Evolutionary conservation across 2,113 vertebrate species (phyloP).

Genomic region (Xiphias gladius): DNA sequence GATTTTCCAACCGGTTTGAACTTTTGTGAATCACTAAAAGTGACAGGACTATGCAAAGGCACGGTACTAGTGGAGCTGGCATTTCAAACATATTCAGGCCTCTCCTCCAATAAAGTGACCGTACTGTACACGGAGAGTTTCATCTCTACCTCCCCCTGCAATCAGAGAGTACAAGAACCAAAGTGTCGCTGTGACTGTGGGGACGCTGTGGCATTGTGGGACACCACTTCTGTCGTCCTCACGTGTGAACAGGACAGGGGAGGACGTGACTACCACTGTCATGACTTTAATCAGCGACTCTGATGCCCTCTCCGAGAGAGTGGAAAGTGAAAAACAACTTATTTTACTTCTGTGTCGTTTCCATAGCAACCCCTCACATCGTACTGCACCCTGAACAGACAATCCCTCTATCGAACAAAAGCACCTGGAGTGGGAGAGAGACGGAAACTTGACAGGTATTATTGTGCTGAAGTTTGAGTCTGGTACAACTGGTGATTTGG

Average conservation of each 20-base stretch:
- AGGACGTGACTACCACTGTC: constrained; percentile 49
- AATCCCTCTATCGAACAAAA: constrained; percentile 72
- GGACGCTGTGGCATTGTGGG: constrained; percentile 38
- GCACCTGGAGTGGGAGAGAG: constrained; percentile 64
- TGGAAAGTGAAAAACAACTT: constrained; percentile 55
- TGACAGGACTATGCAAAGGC: constrained; percentile 28
- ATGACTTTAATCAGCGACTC: constrained; percentile 70
- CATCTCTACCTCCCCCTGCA: constrained; percentile 3
- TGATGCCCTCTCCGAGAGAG: constrained; percentile 54
- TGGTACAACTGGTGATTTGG: constrained; percentile 57
- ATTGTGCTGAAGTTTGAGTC: constrained; percentile 59
- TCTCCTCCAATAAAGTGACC: constrained; percentile 5
- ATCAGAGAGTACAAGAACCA: neutral
- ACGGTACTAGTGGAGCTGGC: neutral
- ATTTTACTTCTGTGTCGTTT: constrained; percentile 86
- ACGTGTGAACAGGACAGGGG: constrained; percentile 29
- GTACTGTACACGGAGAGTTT: neutral
- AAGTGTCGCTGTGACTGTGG: constrained; percentile 15
- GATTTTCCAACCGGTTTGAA: constrained; percentile 8
- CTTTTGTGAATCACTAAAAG: constrained; percentile 26
- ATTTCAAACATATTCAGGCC: constrained; percentile 13
- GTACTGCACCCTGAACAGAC: constrained; percentile 61
- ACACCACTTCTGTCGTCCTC: constrained; percentile 10
- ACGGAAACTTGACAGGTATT: constrained; percentile 62
- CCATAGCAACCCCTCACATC: constrained; percentile 82